Evolutionary conservation across 2,888 invertebrate genomes (phyloP).

Genomic region (Apeira syringaria): DNA sequence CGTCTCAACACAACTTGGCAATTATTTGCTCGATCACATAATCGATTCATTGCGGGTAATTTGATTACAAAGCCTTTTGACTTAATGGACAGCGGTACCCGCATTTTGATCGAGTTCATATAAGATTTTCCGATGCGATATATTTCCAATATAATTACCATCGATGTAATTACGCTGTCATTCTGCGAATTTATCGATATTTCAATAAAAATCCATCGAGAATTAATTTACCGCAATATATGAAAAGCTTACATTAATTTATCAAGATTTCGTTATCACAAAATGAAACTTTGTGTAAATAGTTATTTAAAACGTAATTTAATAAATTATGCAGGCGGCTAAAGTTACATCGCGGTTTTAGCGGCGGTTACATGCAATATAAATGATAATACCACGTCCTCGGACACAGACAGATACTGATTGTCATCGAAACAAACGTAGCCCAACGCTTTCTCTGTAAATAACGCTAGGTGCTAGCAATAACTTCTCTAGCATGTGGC

Average conservation of each 20-base stretch:
- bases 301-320: slow-evolving; percentile 41
- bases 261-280: slow-evolving; percentile 14
- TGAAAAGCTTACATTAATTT: slow-evolving; percentile 27
- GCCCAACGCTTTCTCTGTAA: slow-evolving; percentile 55
- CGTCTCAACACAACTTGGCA: slow-evolving; percentile 51
- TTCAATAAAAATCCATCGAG: slow-evolving; percentile 61
- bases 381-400: slow-evolving; percentile 62
- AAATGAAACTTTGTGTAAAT: slow-evolving; percentile 19
- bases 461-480: slow-evolving; percentile 59
- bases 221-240: slow-evolving; percentile 46
- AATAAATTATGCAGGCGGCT: slow-evolving; percentile 51
- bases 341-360: slow-evolving; percentile 50
- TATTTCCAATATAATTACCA: slow-evolving; percentile 52
- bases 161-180: slow-evolving; percentile 64
- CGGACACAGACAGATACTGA: slow-evolving; percentile 70
- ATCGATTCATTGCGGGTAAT: slow-evolving; percentile 48
- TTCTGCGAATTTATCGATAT: slow-evolving; percentile 61
- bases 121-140: slow-evolving; percentile 42
- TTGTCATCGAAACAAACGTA: slow-evolving; percentile 74
- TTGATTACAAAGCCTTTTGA: slow-evolving; percentile 47
- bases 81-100: slow-evolving; percentile 55
- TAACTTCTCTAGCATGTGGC: slow-evolving; percentile 66
- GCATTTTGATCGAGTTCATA: slow-evolving; percentile 32
- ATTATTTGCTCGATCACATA: slow-evolving; percentile 47
- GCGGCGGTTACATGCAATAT: slow-evolving; percentile 52